These are phyloP conservation scores for Poecilia velifera DNA, from an alignment of 2,797 vertebrate genomes.

Conservation along the genomic window DNA sequence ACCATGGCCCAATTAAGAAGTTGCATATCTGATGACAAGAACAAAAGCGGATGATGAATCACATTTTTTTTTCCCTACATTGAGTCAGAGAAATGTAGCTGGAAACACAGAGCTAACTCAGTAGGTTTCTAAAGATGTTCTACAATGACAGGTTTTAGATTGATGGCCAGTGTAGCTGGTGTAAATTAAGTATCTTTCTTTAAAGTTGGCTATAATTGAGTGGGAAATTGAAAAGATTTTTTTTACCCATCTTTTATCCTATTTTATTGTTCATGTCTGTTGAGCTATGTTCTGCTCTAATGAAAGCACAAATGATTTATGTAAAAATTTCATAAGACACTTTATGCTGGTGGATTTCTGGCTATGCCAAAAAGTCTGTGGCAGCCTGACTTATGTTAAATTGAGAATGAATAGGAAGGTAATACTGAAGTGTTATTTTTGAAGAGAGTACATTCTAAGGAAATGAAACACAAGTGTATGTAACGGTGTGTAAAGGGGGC, in stretches of 20 bases:
- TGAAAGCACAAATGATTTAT: background rate
- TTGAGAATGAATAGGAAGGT: background rate
- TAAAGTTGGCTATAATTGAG: background rate
- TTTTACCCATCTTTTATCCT: background rate
- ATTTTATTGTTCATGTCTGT: background rate
- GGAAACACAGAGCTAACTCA: conserved; percentile 12
- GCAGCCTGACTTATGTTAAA: background rate
- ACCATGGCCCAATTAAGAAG: conserved; percentile 54
- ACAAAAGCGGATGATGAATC: conserved; percentile 19
- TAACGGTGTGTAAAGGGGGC: background rate
- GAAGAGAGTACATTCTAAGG: background rate
- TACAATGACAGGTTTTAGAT: conserved; percentile 16
- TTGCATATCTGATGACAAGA: conserved; percentile 33
- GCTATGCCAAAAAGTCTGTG: background rate
- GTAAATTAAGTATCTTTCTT: background rate
- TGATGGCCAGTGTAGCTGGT: background rate
- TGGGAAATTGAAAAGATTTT: background rate
- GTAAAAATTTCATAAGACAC: background rate
- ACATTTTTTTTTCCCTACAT: conserved; percentile 10
- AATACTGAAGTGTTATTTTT: background rate
- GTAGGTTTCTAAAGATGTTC: conserved; percentile 10
- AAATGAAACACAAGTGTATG: background rate
- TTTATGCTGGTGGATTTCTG: background rate
- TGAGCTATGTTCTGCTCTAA: background rate
- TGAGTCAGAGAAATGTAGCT: conserved; percentile 21